A percentile compares a stretch with the other conserved stretches of the same genome.
Evolutionary conservation across 2,888 invertebrate species (phyloP).

Genomic region (Galeruca laticollis): DNA sequence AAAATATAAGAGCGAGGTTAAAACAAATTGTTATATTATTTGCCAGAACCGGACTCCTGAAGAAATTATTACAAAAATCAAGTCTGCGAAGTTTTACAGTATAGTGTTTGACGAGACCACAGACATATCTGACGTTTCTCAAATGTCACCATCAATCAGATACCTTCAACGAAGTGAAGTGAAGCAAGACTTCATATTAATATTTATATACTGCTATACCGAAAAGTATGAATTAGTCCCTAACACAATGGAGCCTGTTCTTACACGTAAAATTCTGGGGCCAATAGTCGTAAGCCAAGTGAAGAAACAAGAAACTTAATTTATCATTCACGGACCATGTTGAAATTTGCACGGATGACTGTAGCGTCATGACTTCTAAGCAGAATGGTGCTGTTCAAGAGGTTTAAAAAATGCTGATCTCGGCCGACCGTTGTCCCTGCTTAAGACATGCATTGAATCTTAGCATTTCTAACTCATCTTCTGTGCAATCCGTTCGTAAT

Average conservation of each 20-base stretch:
- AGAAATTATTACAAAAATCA: too few species aligned
- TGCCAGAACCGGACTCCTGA: too few species aligned
- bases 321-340: too few species aligned
- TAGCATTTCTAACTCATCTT: conserved; percentile 12
- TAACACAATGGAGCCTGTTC: neutral
- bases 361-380: conserved; percentile 7
- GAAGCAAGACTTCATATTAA: neutral
- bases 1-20: too few species aligned
- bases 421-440: conserved; percentile 7
- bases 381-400: conserved; percentile 14
- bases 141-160: too few species aligned
- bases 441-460: conserved; percentile 12
- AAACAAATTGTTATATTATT: too few species aligned
- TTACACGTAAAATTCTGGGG: neutral
- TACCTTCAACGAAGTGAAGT: conserved; percentile 1
- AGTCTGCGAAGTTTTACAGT: too few species aligned
- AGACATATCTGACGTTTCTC: too few species aligned
- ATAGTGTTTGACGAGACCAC: too few species aligned
- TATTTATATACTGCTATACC: too few species aligned
- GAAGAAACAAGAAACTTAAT: too few species aligned
- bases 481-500: conserved; percentile 14
- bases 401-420: neutral
- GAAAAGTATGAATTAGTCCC: conserved; percentile 2
- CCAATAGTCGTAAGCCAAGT: too few species aligned
- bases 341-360: conserved; percentile 7